Percentiles rank a stretch among this genome's conserved stretches.
Evolutionary conservation across 2,888 invertebrate genomes (phyloP).

Genomic region (Myopa tessellatipennis): DNA sequence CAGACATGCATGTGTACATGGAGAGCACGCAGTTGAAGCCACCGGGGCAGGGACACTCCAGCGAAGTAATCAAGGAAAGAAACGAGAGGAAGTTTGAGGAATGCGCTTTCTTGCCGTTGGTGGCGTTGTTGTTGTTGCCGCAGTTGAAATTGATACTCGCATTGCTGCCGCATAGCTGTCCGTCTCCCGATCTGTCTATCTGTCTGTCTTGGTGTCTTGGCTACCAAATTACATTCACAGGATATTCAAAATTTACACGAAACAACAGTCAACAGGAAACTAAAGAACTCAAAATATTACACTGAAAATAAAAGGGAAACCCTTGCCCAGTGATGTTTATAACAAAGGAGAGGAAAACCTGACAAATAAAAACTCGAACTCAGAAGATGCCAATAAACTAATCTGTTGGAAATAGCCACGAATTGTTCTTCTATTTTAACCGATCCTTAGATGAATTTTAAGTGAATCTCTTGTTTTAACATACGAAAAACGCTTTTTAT

Average conservation of each 20-base stretch:
- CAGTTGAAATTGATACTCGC: background rate
- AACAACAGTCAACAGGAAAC: no score
- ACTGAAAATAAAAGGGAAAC: background rate
- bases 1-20: background rate
- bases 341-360: background rate
- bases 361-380: background rate
- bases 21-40: background rate
- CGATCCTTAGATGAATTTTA: no score
- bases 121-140: background rate
- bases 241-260: conserved; percentile 24
- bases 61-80: background rate
- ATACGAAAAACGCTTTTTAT: background rate
- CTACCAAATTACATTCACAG: conserved; percentile 4
- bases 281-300: no score
- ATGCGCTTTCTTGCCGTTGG: background rate
- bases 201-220: background rate
- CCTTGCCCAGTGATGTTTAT: background rate
- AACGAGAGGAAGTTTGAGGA: background rate
- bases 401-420: no score
- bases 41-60: background rate
- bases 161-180: background rate
- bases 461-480: background rate
- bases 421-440: no score
- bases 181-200: background rate
- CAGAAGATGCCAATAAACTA: no score